Conservation (phyloP, 2,888 invertebrate genomes). For the Cordilura impudica region DNA sequence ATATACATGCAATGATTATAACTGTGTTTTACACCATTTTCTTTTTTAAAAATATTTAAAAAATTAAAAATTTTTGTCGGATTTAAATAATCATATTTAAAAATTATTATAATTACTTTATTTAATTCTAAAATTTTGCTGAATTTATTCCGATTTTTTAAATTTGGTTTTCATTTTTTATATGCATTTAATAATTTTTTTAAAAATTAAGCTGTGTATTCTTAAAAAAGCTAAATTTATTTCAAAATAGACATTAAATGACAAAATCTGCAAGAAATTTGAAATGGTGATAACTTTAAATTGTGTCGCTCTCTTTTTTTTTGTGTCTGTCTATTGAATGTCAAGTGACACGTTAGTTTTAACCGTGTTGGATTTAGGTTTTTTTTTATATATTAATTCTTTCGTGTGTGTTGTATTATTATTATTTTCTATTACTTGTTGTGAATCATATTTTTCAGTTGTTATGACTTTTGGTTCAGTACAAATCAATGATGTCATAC, state of each 20-base stretch:
- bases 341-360: slow-evolving; percentile 29
- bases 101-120: background rate
- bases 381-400: slow-evolving; percentile 14
- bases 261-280: too few species aligned
- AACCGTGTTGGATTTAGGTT: slow-evolving; percentile 4
- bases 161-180: too few species aligned
- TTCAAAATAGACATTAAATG: too few species aligned
- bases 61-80: background rate
- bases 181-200: too few species aligned
- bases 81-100: background rate
- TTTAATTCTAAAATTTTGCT: background rate
- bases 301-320: background rate
- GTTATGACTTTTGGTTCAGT: slow-evolving; percentile 32
- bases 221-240: too few species aligned
- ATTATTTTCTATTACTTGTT: slow-evolving; percentile 41
- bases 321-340: slow-evolving; percentile 4
- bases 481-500: slow-evolving; percentile 59
- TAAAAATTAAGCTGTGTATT: too few species aligned
- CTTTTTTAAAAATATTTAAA: background rate
- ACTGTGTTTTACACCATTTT: background rate
- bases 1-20: too few species aligned
- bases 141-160: too few species aligned
- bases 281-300: too few species aligned
- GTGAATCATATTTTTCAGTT: slow-evolving; percentile 53
- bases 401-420: slow-evolving; percentile 37